Base-by-base conservation (phyloP, 2,888 invertebrate genomes). In the Xylota sylvarum region DNA sequence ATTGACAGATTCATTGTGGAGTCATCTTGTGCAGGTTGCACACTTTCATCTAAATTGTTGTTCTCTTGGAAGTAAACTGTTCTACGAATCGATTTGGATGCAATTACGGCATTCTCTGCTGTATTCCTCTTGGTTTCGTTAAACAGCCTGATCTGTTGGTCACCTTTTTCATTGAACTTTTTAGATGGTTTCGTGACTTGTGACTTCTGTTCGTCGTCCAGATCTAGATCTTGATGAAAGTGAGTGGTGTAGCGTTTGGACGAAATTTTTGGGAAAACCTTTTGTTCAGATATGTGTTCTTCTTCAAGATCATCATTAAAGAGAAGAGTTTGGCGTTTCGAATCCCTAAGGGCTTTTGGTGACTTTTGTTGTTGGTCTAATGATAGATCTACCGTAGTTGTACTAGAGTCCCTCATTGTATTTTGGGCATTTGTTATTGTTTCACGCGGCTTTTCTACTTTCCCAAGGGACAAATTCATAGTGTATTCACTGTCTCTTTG, bases 51-150 rank as follows among this genome's bases (percentile, higher is more conserved):
- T 23, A 77, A 37, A 27, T 37, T 14, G 30, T 46, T 67, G 32
- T 65, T 37, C n/a, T 60, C 14, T 2, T 27, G 40, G 30, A 62
- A 69, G 17, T 58, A 12, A 14, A 72, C 40, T 1, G 77, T 77
- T 48, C 62, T 35, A 4, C 62, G 52, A 32, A 40, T 46, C 19
- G 14, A 5, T 43, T 62, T 23, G 4, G 27, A 50, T n/a, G 23
- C 14, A 7, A 9, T 40, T 4, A 3, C 23, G n/a, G 10, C 46
- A 56, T 65, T 65, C 5, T 35, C 46, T 56, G 23, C 65, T 4
- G 76, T 67, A 35, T 76, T 76, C n/a, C 32, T 56, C 27, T 48
- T 19, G 27, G 74, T 76, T 35, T 65, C 74, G 56, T 64, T n/a
- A 10, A 23, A 73, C 4, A 64, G 5, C 12, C 6, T 19, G 2